A percentile compares a stretch with the other conserved stretches of the same genome.
phyloP scores from a whole-genome alignment of 2,888 invertebrate genomes.

The Sabellastarte sp. region DNA sequence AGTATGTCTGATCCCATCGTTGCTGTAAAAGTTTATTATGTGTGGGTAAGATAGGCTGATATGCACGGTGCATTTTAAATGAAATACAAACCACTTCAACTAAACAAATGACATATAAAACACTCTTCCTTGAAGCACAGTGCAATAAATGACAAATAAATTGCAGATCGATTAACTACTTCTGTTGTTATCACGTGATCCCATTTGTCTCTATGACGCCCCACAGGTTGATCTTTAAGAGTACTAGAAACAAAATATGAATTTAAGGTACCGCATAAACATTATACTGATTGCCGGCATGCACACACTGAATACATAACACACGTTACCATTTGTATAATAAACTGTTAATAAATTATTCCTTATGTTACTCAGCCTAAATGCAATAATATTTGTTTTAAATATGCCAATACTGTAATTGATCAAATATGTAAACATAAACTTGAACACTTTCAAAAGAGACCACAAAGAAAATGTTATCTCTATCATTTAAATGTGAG shows the following conservation, averaged over 20 bases:
- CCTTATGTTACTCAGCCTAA: too few relatives aligned
- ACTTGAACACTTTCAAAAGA: too few relatives aligned
- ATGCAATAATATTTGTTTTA: neutral
- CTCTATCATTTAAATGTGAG: neutral
- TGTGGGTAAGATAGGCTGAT: conserved; percentile 53
- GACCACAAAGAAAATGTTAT: too few relatives aligned
- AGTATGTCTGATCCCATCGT: conserved; percentile 57
- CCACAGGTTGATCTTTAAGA: neutral
- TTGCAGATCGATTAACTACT: neutral
- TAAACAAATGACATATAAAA: too few relatives aligned
- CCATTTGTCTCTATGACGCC: neutral
- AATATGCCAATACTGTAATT: neutral
- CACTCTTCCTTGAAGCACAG: neutral
- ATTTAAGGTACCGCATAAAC: too few relatives aligned
- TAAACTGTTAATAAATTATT: too few relatives aligned
- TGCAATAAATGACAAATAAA: neutral
- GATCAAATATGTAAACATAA: neutral
- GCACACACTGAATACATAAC: too few relatives aligned
- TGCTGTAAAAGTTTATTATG: conserved; percentile 56
- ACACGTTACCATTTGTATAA: too few relatives aligned
- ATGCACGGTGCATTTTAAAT: conserved; percentile 51
- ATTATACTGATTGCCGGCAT: too few relatives aligned
- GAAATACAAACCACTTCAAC: too few relatives aligned
- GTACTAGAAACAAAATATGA: too few relatives aligned
- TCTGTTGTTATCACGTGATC: neutral